Evolutionary conservation across 2,113 vertebrate species (phyloP).

Genomic region (Cavia porcellus): DNA sequence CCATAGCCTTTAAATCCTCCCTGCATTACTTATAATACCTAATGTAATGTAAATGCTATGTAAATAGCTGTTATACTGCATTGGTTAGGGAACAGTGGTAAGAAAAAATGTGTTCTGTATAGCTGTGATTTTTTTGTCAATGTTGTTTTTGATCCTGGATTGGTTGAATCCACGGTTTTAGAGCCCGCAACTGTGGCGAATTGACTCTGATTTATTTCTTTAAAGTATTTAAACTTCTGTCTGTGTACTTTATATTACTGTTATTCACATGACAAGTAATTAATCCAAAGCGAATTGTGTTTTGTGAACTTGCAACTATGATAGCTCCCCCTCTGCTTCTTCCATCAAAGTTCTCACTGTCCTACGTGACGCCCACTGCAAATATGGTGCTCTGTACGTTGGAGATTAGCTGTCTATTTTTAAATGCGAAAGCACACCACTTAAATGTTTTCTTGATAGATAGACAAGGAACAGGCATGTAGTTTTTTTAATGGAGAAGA

Average conservation of each 20-base stretch:
- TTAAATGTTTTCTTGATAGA: slow-evolving; percentile 81
- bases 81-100: not conserved
- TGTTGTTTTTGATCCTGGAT: not conserved
- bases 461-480: slow-evolving; percentile 79
- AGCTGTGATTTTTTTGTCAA: not conserved
- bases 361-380: slow-evolving; percentile 68
- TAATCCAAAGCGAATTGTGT: slow-evolving; percentile 36
- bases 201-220: not conserved
- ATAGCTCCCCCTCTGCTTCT: slow-evolving; percentile 36
- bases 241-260: not conserved
- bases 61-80: not conserved
- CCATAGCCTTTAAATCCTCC: not conserved
- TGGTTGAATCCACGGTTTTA: not conserved
- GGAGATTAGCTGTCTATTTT: slow-evolving; percentile 74
- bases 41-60: not conserved
- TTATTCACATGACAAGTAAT: slow-evolving; percentile 14
- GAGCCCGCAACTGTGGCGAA: not conserved
- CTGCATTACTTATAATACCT: not conserved
- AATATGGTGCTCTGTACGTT: slow-evolving; percentile 58
- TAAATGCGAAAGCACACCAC: slow-evolving; percentile 74
- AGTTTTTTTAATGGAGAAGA: slow-evolving; percentile 77
- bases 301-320: not conserved
- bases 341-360: slow-evolving; percentile 38
- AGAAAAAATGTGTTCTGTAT: not conserved
- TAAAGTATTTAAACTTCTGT: slow-evolving; percentile 15